Evolutionary conservation across 1,140 invertebrate species (phyloP).

Genomic region (Neodiprion virginianus): DNA sequence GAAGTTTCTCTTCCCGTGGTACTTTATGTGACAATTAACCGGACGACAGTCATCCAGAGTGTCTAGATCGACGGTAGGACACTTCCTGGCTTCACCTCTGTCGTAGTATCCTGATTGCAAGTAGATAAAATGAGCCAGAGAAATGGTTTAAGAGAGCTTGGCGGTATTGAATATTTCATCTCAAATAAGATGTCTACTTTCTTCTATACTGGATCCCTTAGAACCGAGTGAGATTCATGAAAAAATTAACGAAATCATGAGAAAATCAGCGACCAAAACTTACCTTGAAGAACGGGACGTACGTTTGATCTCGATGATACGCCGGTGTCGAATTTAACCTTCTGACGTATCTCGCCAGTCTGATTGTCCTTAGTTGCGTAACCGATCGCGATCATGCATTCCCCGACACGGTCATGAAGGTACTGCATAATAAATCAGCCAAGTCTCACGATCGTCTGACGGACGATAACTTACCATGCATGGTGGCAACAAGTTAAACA

Average conservation of each 20-base stretch:
- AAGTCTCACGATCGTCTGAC: background rate
- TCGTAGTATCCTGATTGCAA: slow-evolving; percentile 28
- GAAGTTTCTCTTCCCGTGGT: slow-evolving; percentile 58
- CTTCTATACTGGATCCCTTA: background rate
- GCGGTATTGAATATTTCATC: background rate
- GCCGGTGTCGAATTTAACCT: slow-evolving; percentile 28
- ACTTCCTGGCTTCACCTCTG: slow-evolving; percentile 41
- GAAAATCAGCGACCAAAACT: background rate
- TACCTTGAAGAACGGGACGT: slow-evolving; percentile 25
- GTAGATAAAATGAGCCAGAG: background rate
- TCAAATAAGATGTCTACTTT: background rate
- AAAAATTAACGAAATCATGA: background rate
- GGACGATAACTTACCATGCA: slow-evolving; percentile 9
- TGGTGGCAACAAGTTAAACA: slow-evolving; percentile 14
- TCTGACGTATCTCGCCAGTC: slow-evolving; percentile 22
- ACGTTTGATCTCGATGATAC: slow-evolving; percentile 20
- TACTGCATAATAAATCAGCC: slow-evolving; percentile 22
- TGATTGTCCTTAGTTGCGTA: slow-evolving; percentile 19
- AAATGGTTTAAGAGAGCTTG: background rate
- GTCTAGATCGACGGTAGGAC: slow-evolving; percentile 58
- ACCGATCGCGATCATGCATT: slow-evolving; percentile 26
- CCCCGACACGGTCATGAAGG: slow-evolving; percentile 30
- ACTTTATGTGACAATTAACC: slow-evolving; percentile 63
- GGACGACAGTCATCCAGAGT: slow-evolving; percentile 61
- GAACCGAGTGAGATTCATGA: background rate